A percentile compares a stretch with the other conserved stretches of the same genome.
phyloP scores from a whole-genome alignment of 1,140 invertebrate genomes.

The Saccostrea echinata region DNA sequence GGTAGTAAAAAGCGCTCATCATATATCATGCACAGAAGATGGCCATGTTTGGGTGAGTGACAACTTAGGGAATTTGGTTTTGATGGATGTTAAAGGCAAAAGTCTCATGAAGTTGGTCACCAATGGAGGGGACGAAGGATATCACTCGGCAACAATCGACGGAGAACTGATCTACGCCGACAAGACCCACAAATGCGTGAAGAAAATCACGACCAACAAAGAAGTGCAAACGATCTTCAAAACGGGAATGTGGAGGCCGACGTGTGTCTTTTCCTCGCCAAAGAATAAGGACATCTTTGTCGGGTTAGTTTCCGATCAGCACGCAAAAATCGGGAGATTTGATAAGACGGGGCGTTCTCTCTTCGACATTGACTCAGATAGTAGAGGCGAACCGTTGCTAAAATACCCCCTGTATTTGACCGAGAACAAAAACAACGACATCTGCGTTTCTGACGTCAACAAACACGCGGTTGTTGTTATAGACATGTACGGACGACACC shows the following conservation, averaged over 20 bases:
- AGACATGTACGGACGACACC: not conserved
- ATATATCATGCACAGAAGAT: not conserved
- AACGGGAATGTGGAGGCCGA: not conserved
- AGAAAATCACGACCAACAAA: slow-evolving; percentile 4
- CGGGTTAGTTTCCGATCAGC: not conserved
- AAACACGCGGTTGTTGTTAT: slow-evolving; percentile 9
- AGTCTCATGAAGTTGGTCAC: not conserved
- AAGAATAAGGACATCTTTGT: slow-evolving; percentile 20
- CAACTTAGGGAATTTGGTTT: not conserved
- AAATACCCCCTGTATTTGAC: slow-evolving; percentile 2
- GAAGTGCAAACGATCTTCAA: slow-evolving; percentile 7
- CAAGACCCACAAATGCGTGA: slow-evolving; percentile 2
- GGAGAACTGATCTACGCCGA: slow-evolving; percentile 18
- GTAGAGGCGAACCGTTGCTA: not conserved
- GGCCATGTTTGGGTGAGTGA: not conserved
- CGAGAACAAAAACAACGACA: slow-evolving; percentile 21
- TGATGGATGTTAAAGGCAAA: slow-evolving; percentile 1
- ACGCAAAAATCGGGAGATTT: slow-evolving; percentile 1
- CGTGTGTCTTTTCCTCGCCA: slow-evolving; percentile 4
- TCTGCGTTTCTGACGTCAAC: slow-evolving; percentile 20
- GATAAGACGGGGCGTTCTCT: not conserved
- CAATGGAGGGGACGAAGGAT: slow-evolving; percentile 4
- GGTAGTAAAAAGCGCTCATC: not conserved
- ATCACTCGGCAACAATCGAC: not conserved
- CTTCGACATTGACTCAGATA: slow-evolving; percentile 4